Evolutionary conservation across 2,797 vertebrate genomes (phyloP).

Genomic region (Hephaestus fuliginosus): DNA sequence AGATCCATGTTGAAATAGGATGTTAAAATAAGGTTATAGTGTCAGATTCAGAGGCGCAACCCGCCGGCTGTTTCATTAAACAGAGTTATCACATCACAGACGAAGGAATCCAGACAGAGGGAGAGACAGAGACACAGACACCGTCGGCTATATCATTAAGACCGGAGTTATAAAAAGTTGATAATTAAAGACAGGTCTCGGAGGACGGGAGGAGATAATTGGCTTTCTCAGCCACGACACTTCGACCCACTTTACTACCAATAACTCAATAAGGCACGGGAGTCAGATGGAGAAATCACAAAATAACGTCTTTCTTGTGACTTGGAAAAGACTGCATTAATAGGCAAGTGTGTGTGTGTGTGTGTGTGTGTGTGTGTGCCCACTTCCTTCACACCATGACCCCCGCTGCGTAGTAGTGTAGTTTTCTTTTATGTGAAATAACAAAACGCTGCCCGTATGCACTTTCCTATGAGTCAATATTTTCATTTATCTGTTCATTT

Average conservation of each 20-base stretch:
- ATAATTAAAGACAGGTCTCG: constrained; percentile 83
- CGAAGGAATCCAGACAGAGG: constrained; percentile 54
- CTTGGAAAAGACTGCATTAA: constrained; percentile 33
- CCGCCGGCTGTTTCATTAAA: constrained; percentile 51
- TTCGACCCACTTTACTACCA: constrained; percentile 78
- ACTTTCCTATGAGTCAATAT: constrained; percentile 22
- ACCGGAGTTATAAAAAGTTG: constrained; percentile 82
- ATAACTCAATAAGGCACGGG: constrained; percentile 73
- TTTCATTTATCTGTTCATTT: constrained; percentile 9
- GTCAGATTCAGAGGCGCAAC: constrained; percentile 37
- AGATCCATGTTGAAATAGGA: constrained; percentile 4
- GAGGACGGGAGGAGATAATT: constrained; percentile 75
- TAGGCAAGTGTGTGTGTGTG: neutral
- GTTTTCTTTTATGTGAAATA: constrained; percentile 4
- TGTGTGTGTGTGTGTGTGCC: neutral
- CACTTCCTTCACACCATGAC: neutral
- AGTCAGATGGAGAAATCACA: constrained; percentile 63
- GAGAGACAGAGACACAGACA: constrained; percentile 49
- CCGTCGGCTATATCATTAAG: constrained; percentile 76
- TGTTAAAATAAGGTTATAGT: constrained; percentile 56
- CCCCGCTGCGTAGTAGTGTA: constrained; percentile 12
- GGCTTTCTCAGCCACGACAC: constrained; percentile 73
- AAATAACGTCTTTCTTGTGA: constrained; percentile 47
- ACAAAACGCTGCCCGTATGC: neutral
- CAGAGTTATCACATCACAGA: constrained; percentile 73